These are phyloP conservation scores for Marcusenius ussheri DNA, from an alignment of 2,113 vertebrate species.

Conservation along the genomic window DNA sequence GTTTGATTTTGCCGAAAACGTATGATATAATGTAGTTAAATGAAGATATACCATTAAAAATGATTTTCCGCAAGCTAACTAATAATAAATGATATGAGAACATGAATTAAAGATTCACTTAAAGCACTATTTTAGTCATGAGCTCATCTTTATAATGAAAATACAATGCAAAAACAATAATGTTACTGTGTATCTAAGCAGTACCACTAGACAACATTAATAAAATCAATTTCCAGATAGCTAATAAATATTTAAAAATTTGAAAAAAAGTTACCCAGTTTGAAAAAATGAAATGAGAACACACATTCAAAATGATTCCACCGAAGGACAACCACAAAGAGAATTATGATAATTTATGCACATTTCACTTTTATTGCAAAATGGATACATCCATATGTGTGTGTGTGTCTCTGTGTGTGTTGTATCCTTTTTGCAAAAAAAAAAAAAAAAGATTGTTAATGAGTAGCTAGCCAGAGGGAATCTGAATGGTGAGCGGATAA, in stretches of 20 bases:
- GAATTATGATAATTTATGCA: slow-evolving; percentile 5
- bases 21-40: not conserved
- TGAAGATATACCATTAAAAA: not conserved
- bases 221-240: not conserved
- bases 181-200: not conserved
- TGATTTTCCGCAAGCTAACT: not conserved
- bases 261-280: not conserved
- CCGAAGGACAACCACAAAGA: not conserved
- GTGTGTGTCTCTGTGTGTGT: not conserved
- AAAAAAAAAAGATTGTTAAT: slow-evolving; percentile 24
- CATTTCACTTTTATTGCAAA: not conserved
- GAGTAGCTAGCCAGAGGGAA: slow-evolving; percentile 14
- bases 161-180: not conserved
- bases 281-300: not conserved
- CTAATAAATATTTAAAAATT: not conserved
- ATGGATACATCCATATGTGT: not conserved
- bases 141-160: not conserved
- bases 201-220: not conserved
- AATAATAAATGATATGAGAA: not conserved
- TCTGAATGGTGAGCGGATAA: slow-evolving; percentile 16
- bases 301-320: not conserved
- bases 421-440: slow-evolving; percentile 1
- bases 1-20: not conserved
- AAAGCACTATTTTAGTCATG: not conserved
- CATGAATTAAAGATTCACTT: not conserved